Evolutionary conservation across 2,113 vertebrate genomes (phyloP), one percentile per base, ranked within the genome.

Genomic region (Atherinomorus stipes): DNA sequence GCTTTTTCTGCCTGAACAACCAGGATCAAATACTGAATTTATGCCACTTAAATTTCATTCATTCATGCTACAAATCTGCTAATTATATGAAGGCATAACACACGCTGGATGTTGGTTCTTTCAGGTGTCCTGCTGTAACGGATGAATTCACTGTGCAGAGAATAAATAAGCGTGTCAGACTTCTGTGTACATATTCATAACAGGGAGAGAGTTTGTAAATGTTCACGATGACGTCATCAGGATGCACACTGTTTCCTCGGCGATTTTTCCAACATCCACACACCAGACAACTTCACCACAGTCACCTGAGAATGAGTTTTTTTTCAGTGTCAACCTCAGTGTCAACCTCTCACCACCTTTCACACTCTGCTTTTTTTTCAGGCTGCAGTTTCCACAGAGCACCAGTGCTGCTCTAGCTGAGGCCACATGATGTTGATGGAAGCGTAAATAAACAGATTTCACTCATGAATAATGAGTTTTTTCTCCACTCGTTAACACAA

Each of bases 181-280:
- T 28, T 60, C 63, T 60, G 72, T 31, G 49, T 60, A 75, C 49
- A 23, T 34, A 75, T 60, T 66, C 49, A 23, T 34, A 75, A 74
- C 47, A 65, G 34, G 34, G 59, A 40, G 25, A 44, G 63, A 25
- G n/a, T 61, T 45, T 67, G 37, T 51, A 18, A n/a, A 37, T 45
- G n/a, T 53, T 1, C 22, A 56, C 38, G 45, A 23, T 13, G 56
- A 53, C 45, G 11, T 67, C 40, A 38, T 40, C 45, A 15, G 31
- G 12, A 12, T 42, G 4, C 38, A 26, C 2, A 5, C 18, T 28
- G 63, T 57, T 68, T 84, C 72, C 31, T 62, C 50, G 62, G 40
- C 0, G 1, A 44, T 56, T 25, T 44, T 12, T 64, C 31, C 18
- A 50, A 51, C 51, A 49, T 52, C 37, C 50, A 76, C 21, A 53